phyloP scores from a whole-genome alignment of 2,797 vertebrate species.

The Gallinago solitaria region DNA sequence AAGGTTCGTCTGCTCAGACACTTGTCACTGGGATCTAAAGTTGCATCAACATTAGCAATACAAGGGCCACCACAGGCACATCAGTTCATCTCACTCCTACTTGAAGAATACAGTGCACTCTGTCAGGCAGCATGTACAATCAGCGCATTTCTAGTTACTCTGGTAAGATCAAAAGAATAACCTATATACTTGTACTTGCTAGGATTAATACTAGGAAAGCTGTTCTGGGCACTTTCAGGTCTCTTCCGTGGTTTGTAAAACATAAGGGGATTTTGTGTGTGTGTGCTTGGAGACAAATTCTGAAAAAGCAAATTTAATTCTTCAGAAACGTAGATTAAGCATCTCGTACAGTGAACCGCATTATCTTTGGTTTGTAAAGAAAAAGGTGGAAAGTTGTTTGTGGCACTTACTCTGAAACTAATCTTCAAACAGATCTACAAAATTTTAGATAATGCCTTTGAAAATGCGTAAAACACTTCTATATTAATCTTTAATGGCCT shows the following conservation, averaged over 20 bases:
- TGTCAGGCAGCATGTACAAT: slow-evolving; percentile 97
- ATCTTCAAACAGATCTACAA: neutral
- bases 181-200: neutral
- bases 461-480: neutral
- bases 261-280: rapidly evolving
- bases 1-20: slow-evolving; percentile 95
- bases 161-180: slow-evolving; percentile 80
- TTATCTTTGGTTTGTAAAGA: neutral
- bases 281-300: rapidly evolving
- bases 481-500: neutral
- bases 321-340: neutral
- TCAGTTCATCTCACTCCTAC: slow-evolving; percentile 93
- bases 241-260: neutral
- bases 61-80: slow-evolving; percentile 93
- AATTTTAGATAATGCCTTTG: neutral
- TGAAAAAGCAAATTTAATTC: neutral
- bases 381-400: neutral
- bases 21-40: slow-evolving; percentile 87
- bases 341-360: neutral
- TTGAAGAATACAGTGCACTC: slow-evolving; percentile 94
- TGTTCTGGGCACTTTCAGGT: neutral
- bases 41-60: slow-evolving; percentile 71
- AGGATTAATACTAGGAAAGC: neutral
- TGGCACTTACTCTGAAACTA: neutral
- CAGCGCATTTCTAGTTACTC: slow-evolving; percentile 94